A percentile compares a stretch with the other conserved stretches of the same genome.
These are phyloP conservation scores for Carassius gibelio DNA, from an alignment of 2,113 vertebrate species.

Conservation along the genomic window DNA sequence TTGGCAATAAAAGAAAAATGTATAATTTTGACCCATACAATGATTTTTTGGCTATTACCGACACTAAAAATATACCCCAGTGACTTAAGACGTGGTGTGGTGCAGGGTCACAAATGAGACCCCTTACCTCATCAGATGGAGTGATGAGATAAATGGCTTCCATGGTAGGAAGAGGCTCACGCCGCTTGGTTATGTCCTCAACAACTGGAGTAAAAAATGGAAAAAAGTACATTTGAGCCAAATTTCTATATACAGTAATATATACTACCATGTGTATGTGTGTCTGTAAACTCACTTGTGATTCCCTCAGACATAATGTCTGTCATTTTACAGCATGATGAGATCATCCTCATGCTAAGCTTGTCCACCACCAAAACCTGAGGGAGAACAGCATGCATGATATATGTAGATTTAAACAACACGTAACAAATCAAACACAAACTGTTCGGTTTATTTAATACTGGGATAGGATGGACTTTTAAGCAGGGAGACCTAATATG, in stretches of 20 bases:
- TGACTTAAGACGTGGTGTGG: too few relatives aligned
- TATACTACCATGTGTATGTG: neutral
- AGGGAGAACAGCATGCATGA: constrained; percentile 27
- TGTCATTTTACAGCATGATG: constrained; percentile 98
- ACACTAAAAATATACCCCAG: too few relatives aligned
- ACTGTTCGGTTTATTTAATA: neutral
- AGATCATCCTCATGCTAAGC: constrained; percentile 96
- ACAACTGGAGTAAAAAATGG: constrained; percentile 78
- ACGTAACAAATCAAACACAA: neutral
- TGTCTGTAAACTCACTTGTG: constrained; percentile 84
- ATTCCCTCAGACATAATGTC: constrained; percentile 98
- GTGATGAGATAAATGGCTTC: constrained; percentile 97
- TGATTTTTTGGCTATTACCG: too few relatives aligned
- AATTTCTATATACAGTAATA: too few relatives aligned
- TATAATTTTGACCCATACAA: too few relatives aligned
- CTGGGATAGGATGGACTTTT: neutral
- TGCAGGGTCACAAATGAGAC: neutral
- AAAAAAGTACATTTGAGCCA: neutral
- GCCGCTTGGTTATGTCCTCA: constrained; percentile 91
- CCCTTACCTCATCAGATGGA: constrained; percentile 87
- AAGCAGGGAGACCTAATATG: neutral
- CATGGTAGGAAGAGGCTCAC: constrained; percentile 94
- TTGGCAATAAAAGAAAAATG: too few relatives aligned
- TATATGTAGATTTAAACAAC: neutral
- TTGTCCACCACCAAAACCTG: constrained; percentile 97